Evolutionary conservation across 2,888 invertebrate genomes (phyloP), one percentile per base, ranked within the genome.

Genomic region (Plagodis dolabraria): DNA sequence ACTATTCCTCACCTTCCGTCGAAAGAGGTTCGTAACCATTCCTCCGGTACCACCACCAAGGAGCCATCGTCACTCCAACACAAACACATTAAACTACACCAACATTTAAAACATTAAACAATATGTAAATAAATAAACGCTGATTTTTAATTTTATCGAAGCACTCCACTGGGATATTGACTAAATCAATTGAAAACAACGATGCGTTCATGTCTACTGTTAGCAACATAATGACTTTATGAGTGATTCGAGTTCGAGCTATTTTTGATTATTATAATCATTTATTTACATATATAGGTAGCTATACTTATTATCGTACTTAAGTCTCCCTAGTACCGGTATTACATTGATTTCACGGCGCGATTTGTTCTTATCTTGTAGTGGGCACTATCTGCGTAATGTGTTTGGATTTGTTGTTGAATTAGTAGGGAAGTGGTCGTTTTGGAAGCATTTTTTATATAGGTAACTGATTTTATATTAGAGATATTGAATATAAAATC

Each of bases 41-140:
- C 40, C 38, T 46, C 36, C 42, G 33, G 4, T 8, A 38, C 2
- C 35, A n/a, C 46, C 60, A 46, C 50, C 47, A 53, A 12, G 57
- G 45, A 44, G 47, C 43, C 61, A 61, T 61, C 12, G 22, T 50
- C 48, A 51, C 46, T 8, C 45, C 45, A 46, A 57, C 52, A 56
- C 11, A 33, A 52, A 46, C 49, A 49, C 9, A 4, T 22, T 2
- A 22, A 22, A 22, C 22, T 57, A 12, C 45, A 45, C 45, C 22
- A 5, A 12, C 47, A 47, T 36, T 38, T 33, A 33, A 47, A 48
- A 11, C 43, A 48, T 48, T 36, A 22, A 44, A 44, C 35, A 42
- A 5, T 46, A 56, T 11, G 33, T 2, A 12, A 5, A 12, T 12
- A 22, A 33, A 50, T 47, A 51, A 57, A 35, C 34, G 46, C 56